Conservation (phyloP, 2,797 vertebrate genomes). For the Mastacembelus armatus region DNA sequence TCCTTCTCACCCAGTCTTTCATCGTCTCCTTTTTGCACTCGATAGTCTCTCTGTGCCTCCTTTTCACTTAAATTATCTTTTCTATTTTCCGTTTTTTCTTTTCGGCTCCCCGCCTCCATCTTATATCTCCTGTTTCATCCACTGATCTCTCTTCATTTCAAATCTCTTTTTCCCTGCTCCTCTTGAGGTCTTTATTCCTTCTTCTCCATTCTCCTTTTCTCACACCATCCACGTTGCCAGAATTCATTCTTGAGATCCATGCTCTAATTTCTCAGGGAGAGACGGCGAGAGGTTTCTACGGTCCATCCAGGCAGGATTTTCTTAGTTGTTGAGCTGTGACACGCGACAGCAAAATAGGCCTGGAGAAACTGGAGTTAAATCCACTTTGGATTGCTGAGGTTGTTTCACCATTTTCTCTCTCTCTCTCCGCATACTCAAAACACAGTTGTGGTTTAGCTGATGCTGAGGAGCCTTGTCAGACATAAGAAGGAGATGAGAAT, state of each 20-base stretch:
- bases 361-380: conserved; percentile 59
- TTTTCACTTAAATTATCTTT: too few relatives aligned
- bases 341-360: conserved; percentile 57
- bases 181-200: conserved; percentile 20
- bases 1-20: conserved; percentile 2
- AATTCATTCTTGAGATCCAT: conserved; percentile 51
- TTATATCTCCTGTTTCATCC: neutral
- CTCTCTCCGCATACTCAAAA: conserved; percentile 29
- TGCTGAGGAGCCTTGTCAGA: conserved; percentile 68
- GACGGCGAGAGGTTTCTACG: conserved; percentile 40
- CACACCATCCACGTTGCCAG: conserved; percentile 36
- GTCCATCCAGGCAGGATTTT: conserved; percentile 62
- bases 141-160: conserved; percentile 20
- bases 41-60: too few relatives aligned
- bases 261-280: conserved; percentile 50
- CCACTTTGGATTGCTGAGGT: conserved; percentile 34
- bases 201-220: conserved; percentile 22
- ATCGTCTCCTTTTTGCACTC: too few relatives aligned
- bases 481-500: conserved; percentile 68
- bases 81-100: too few relatives aligned
- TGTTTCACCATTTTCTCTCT: conserved; percentile 38
- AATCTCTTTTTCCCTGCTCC: conserved; percentile 26
- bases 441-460: conserved; percentile 30
- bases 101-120: too few relatives aligned
- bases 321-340: conserved; percentile 55